Percentiles rank a stretch among this genome's conserved stretches.
Evolutionary conservation across 2,797 vertebrate species (phyloP).

Genomic region (Rhinella marina): DNA sequence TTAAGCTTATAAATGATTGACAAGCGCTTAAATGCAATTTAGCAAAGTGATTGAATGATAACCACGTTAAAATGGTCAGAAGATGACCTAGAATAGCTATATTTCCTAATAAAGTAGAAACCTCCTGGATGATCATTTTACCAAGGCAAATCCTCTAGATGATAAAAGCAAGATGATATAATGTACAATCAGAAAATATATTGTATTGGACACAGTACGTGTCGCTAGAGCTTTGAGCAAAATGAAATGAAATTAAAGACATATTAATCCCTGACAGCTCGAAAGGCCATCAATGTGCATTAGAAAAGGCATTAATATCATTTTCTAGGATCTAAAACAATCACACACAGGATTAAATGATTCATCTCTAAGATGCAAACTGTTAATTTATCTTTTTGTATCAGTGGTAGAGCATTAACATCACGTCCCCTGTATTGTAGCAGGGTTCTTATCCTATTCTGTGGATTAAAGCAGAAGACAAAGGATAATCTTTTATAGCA

Average conservation of each 20-base stretch:
- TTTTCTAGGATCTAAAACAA: constrained; percentile 68
- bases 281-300: constrained; percentile 54
- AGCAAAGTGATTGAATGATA: constrained; percentile 27
- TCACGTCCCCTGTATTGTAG: constrained; percentile 64
- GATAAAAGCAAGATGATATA: constrained; percentile 33
- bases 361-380: constrained; percentile 68
- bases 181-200: constrained; percentile 33
- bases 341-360: constrained; percentile 66
- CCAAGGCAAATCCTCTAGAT: constrained; percentile 23
- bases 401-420: constrained; percentile 64
- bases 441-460: constrained; percentile 20
- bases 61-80: not conserved
- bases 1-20: constrained; percentile 18
- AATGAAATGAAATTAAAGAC: constrained; percentile 56
- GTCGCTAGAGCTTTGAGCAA: constrained; percentile 49
- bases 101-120: not conserved
- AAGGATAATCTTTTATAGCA: not conserved
- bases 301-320: constrained; percentile 66
- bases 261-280: constrained; percentile 56
- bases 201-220: constrained; percentile 48
- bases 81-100: constrained; percentile 1
- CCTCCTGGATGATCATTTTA: constrained; percentile 4
- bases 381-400: constrained; percentile 67
- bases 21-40: constrained; percentile 17
- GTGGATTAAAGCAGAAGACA: not conserved